phyloP scores from a whole-genome alignment of 2,797 vertebrate genomes.

The Masticophis lateralis region DNA sequence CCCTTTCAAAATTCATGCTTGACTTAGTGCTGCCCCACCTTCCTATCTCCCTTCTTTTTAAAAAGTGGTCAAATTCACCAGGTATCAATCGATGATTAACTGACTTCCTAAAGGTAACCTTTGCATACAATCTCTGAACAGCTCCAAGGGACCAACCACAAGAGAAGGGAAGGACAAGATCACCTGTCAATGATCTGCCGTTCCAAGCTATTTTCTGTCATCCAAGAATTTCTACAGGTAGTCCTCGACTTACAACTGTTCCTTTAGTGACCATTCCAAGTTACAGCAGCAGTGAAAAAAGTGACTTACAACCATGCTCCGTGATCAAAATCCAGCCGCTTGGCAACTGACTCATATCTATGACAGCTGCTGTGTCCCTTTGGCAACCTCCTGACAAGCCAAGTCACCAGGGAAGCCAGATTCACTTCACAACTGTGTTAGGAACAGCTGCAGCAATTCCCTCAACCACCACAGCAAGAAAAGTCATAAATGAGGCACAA shows the following conservation, averaged over 20 bases:
- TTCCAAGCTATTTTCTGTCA: no score
- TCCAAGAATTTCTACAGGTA: not conserved
- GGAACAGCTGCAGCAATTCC: not conserved
- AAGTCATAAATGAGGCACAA: not conserved
- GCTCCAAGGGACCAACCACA: not conserved
- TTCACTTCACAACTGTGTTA: not conserved
- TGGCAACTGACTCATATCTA: not conserved
- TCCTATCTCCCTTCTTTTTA: no score
- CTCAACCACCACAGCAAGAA: no score
- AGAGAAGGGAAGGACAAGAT: not conserved
- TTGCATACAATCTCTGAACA: not conserved
- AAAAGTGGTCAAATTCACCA: not conserved
- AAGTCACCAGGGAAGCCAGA: not conserved
- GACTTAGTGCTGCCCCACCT: not conserved
- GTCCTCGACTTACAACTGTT: not conserved
- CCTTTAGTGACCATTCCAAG: not conserved
- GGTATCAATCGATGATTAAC: not conserved
- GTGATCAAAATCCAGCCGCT: not conserved
- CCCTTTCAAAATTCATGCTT: not conserved
- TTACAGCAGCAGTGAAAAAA: not conserved
- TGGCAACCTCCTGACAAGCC: not conserved
- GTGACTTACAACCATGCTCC: not conserved
- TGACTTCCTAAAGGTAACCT: not conserved
- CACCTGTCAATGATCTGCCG: not conserved
- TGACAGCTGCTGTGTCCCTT: not conserved